Evolutionary conservation across 2,113 vertebrate species (phyloP).

Genomic region (Glaucidium brasilianum): DNA sequence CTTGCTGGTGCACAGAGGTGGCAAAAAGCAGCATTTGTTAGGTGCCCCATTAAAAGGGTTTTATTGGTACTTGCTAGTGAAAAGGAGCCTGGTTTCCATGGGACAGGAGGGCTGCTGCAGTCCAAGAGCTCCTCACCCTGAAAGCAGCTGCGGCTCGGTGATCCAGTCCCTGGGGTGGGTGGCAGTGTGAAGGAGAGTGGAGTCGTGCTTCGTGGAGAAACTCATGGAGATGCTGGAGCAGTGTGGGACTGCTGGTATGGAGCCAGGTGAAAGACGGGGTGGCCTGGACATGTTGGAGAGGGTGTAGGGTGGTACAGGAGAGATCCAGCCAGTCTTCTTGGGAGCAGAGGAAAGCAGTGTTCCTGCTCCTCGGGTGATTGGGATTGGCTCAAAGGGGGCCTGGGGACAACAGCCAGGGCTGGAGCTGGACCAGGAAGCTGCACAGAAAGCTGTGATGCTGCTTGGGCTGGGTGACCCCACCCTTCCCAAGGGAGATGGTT

Average conservation of each 20-base stretch:
- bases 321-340: accelerated
- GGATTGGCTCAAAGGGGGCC: not conserved
- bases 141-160: accelerated
- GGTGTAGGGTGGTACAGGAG: not conserved
- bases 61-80: not conserved
- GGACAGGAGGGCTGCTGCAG: not conserved
- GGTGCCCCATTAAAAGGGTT: not conserved
- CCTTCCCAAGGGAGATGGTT: slow-evolving; percentile 23
- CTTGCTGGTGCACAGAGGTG: not conserved
- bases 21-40: not conserved
- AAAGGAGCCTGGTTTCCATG: not conserved
- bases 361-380: not conserved
- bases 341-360: not conserved
- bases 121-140: not conserved
- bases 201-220: accelerated
- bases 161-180: not conserved
- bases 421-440: not conserved
- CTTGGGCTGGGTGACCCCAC: not conserved
- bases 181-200: not conserved
- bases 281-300: not conserved
- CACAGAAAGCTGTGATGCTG: not conserved
- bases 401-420: not conserved
- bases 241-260: not conserved
- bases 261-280: not conserved
- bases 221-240: not conserved